Percentiles rank a stretch among this genome's conserved stretches.
Conservation (phyloP, 2,113 vertebrate genomes). For the Myrmecobius fasciatus region DNA sequence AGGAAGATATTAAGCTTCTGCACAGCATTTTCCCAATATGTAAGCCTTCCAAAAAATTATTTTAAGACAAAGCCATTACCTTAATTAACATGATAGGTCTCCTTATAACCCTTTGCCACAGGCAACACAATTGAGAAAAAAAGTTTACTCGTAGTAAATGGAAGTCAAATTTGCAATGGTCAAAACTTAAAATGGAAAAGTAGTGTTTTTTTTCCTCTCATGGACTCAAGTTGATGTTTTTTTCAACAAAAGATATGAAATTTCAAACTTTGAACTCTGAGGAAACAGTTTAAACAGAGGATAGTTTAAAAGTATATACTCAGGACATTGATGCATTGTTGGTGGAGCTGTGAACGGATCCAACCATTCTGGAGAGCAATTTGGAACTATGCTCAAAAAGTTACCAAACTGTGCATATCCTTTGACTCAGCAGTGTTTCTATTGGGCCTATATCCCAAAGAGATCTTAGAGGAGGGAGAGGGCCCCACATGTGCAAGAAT, state of each 20-base stretch:
- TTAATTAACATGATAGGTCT: constrained; percentile 20
- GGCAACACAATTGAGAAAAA: constrained; percentile 29
- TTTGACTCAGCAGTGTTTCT: no score
- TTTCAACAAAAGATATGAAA: neutral
- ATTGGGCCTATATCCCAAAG: no score
- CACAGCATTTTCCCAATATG: constrained; percentile 27
- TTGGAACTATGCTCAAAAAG: no score
- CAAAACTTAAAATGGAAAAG: constrained; percentile 47
- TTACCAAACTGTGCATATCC: no score
- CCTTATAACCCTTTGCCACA: constrained; percentile 34
- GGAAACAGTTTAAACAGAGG: no score
- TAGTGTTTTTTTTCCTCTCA: constrained; percentile 5
- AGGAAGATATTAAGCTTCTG: constrained; percentile 27
- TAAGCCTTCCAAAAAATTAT: constrained; percentile 2
- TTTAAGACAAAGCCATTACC: constrained; percentile 17
- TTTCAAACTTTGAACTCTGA: neutral
- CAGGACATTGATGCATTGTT: no score
- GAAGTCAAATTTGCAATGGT: neutral
- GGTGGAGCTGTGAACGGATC: no score
- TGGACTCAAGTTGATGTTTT: neutral
- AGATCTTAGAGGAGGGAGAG: no score
- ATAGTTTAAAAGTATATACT: neutral
- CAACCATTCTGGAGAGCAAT: no score
- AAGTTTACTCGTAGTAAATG: constrained; percentile 24
- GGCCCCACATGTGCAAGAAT: no score